Conservation (phyloP, 1,140 invertebrate species). For the Papilio machaon region DNA sequence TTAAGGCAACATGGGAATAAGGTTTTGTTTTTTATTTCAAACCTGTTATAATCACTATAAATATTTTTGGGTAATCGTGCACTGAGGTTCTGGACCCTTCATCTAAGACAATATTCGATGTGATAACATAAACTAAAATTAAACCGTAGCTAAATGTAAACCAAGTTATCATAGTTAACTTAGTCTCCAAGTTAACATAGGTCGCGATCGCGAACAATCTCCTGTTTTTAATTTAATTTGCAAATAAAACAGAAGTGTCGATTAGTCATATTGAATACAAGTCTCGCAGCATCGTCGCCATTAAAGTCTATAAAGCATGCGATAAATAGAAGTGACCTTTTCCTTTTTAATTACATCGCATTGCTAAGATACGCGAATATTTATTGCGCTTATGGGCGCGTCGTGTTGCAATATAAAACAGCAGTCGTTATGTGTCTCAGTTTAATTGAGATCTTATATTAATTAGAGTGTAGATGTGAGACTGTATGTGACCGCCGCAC, state of each 20-base stretch:
- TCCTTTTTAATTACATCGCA: slow-evolving; percentile 34
- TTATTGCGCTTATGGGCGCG: slow-evolving; percentile 38
- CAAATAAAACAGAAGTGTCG: slow-evolving; percentile 9
- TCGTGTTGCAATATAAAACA: slow-evolving; percentile 38
- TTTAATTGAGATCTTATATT: slow-evolving; percentile 81
- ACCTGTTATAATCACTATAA: slow-evolving; percentile 59
- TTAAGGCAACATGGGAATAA: slow-evolving; percentile 67
- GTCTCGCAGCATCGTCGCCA: slow-evolving; percentile 14
- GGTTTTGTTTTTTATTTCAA: slow-evolving; percentile 63
- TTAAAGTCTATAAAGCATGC: slow-evolving; percentile 28
- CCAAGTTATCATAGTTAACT: too few relatives aligned
- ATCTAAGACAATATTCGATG: neutral
- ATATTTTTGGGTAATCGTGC: slow-evolving; percentile 45
- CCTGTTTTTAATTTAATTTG: neutral
- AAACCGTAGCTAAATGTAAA: too few relatives aligned
- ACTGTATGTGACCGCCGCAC: slow-evolving; percentile 73
- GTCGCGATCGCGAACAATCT: neutral
- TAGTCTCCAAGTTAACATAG: neutral
- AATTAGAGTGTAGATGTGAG: slow-evolving; percentile 76
- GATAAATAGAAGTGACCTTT: slow-evolving; percentile 35
- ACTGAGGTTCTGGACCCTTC: slow-evolving; percentile 40
- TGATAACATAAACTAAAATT: neutral
- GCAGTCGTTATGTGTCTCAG: slow-evolving; percentile 77
- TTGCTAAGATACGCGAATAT: slow-evolving; percentile 37
- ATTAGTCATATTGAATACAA: slow-evolving; percentile 4